Conservation (phyloP, 2,888 invertebrate species). For the Ditula angustiorana region DNA sequence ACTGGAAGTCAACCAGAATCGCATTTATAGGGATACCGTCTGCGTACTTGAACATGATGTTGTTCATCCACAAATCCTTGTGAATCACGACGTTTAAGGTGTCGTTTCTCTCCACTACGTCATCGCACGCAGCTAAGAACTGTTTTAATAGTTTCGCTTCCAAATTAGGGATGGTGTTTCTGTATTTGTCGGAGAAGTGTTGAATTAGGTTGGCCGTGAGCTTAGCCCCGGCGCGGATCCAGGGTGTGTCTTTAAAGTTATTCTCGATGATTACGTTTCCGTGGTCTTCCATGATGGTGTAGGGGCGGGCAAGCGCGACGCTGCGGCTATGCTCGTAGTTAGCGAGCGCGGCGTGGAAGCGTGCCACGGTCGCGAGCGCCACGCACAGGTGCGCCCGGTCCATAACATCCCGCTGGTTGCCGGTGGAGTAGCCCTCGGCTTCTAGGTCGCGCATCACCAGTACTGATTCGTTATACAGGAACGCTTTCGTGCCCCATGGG, state of each 20-base stretch:
- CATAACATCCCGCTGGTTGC: constrained; percentile 51
- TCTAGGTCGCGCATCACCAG: constrained; percentile 72
- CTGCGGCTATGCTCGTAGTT: constrained; percentile 60
- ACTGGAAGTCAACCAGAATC: constrained; percentile 71
- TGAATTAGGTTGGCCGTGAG: constrained; percentile 59
- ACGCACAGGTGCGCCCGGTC: constrained; percentile 59
- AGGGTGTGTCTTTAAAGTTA: constrained; percentile 60
- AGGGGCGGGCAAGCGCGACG: constrained; percentile 43
- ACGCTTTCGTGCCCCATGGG: constrained; percentile 64
- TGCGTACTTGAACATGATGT: constrained; percentile 70
- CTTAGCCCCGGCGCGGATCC: constrained; percentile 63
- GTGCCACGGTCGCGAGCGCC: constrained; percentile 58
- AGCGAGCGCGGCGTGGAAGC: constrained; percentile 69
- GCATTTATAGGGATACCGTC: constrained; percentile 57
- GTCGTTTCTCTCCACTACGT: constrained; percentile 53
- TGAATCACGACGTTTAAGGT: constrained; percentile 70
- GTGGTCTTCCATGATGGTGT: constrained; percentile 55
- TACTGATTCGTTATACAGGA: constrained; percentile 60
- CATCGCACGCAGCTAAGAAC: constrained; percentile 60
- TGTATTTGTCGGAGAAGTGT: constrained; percentile 58
- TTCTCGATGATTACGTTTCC: constrained; percentile 57
- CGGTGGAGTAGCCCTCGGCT: constrained; percentile 58
- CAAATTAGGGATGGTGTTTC: constrained; percentile 48
- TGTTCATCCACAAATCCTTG: constrained; percentile 74
- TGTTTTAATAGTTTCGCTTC: constrained; percentile 52